Evolutionary conservation across 2,888 invertebrate genomes (phyloP).

Genomic region (Caenorhabditis becei): DNA sequence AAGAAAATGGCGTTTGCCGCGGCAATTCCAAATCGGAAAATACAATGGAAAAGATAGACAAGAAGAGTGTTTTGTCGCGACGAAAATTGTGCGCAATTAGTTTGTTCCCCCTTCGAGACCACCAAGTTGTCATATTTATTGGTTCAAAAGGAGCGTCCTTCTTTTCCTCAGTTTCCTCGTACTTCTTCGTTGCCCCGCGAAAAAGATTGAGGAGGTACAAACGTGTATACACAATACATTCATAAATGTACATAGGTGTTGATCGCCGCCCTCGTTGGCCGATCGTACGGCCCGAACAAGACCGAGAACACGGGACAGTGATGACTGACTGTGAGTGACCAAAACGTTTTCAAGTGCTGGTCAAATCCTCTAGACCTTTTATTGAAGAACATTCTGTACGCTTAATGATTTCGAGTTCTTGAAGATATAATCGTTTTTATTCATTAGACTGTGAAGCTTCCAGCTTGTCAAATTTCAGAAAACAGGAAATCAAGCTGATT

Average conservation of each 20-base stretch:
- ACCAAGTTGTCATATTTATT: constrained; percentile 20
- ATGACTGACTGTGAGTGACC: background rate
- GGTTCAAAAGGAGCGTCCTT: constrained; percentile 10
- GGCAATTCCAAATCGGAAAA: constrained; percentile 1
- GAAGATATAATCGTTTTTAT: background rate
- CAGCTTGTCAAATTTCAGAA: background rate
- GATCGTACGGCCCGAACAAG: constrained; percentile 16
- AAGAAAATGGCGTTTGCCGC: background rate
- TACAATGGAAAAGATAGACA: constrained; percentile 13
- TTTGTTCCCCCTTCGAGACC: constrained; percentile 30
- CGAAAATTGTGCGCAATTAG: constrained; percentile 51
- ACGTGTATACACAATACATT: constrained; percentile 20
- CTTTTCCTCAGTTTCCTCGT: background rate
- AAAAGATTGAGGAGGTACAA: constrained; percentile 14
- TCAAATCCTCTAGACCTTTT: background rate
- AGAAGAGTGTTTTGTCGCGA: constrained; percentile 4
- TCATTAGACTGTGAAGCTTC: background rate
- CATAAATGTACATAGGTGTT: constrained; percentile 32
- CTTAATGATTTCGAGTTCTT: background rate
- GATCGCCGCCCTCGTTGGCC: constrained; percentile 6
- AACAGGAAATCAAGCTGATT: no score
- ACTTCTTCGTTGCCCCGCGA: background rate
- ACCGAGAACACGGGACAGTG: background rate
- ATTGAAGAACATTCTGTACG: background rate
- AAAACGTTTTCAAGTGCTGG: constrained; percentile 17